These are phyloP conservation scores for Vicugna pacos DNA, from an alignment of 2,113 vertebrate genomes.

Conservation along the genomic window DNA sequence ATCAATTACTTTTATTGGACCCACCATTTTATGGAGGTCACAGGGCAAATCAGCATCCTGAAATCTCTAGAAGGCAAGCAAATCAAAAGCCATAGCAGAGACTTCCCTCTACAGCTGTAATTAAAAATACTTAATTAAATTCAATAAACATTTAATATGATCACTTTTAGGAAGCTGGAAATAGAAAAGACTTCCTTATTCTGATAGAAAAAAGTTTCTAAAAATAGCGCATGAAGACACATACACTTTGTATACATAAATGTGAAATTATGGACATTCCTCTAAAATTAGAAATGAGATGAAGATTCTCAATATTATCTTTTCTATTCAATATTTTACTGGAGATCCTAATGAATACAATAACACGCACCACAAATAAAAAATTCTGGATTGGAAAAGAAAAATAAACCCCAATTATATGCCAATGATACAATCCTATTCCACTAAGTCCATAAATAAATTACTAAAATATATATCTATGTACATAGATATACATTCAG, in stretches of 20 bases:
- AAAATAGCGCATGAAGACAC: neutral
- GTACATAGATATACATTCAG: no score
- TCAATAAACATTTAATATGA: neutral
- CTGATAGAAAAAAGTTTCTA: neutral
- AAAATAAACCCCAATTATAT: neutral
- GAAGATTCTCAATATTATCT: neutral
- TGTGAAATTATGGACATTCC: neutral
- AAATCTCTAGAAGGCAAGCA: neutral
- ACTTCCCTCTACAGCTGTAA: neutral
- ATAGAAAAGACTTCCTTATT: neutral
- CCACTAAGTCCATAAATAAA: neutral
- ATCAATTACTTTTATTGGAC: neutral
- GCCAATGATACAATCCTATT: neutral
- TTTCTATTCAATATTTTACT: neutral
- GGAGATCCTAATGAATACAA: neutral
- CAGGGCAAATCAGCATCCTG: neutral
- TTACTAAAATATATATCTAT: neutral
- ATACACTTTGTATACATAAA: neutral
- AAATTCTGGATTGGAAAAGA: neutral
- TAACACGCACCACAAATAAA: neutral
- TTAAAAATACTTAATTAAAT: neutral
- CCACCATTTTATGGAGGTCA: neutral
- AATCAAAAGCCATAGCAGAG: neutral
- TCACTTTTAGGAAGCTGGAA: neutral
- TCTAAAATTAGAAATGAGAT: neutral